Conservation (phyloP, 1,140 invertebrate genomes). For the Nephila pilipes region DNA sequence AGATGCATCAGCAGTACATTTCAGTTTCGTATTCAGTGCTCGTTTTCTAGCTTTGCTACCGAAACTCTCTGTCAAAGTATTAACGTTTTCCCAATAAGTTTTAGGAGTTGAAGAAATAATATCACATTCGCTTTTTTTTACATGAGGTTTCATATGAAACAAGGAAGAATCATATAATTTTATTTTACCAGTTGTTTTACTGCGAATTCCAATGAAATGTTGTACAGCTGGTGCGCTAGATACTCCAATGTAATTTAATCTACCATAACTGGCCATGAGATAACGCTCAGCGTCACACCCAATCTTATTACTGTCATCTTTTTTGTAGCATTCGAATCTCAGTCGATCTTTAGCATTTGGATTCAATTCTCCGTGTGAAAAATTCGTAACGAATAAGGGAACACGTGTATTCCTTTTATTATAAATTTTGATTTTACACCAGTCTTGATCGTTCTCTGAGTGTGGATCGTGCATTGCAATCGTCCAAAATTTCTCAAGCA, state of each 20-base stretch:
- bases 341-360: not conserved
- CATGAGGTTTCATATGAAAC: slow-evolving; percentile 3
- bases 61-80: not conserved
- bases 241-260: slow-evolving; percentile 3
- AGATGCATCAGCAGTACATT: not conserved
- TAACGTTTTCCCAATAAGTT: not conserved
- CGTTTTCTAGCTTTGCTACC: slow-evolving; percentile 30
- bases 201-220: slow-evolving; percentile 43
- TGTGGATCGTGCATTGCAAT: not conserved
- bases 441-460: not conserved
- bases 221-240: not conserved
- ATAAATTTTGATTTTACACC: slow-evolving; percentile 27
- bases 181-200: slow-evolving; percentile 27
- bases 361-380: not conserved
- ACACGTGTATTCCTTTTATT: not conserved
- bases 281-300: not conserved
- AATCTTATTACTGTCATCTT: not conserved
- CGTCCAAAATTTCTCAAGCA: too few species aligned
- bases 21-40: not conserved
- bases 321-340: not conserved
- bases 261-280: not conserved
- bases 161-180: slow-evolving; percentile 26
- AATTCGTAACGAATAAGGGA: slow-evolving; percentile 22
- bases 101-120: not conserved
- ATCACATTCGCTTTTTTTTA: not conserved